Evolutionary conservation across 2,797 vertebrate genomes (phyloP).

Genomic region (Gorsachius magnificus): DNA sequence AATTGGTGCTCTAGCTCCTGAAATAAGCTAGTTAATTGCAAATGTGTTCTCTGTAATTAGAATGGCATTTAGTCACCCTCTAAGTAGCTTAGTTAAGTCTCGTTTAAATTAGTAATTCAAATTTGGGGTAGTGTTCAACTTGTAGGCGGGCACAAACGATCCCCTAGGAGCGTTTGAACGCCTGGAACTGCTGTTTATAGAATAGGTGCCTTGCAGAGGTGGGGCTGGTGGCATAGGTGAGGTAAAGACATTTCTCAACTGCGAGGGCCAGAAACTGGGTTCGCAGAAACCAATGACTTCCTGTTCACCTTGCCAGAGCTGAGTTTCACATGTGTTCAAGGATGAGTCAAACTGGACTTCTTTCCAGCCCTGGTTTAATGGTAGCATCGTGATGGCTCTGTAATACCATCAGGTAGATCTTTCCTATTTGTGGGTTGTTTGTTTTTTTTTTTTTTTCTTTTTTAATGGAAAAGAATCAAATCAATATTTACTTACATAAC

Average conservation of each 20-base stretch:
- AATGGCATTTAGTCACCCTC: slow-evolving; percentile 41
- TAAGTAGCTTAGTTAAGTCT: slow-evolving; percentile 59
- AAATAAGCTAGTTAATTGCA: slow-evolving; percentile 42
- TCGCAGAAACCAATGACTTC: background rate
- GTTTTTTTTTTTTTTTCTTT: background rate
- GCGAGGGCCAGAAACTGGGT: background rate
- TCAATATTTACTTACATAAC: background rate
- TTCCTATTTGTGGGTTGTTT: background rate
- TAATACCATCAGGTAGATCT: background rate
- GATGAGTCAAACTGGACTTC: background rate
- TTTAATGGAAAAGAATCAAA: background rate
- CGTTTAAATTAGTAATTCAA: slow-evolving; percentile 52
- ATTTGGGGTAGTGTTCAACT: slow-evolving; percentile 21
- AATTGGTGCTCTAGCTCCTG: slow-evolving; percentile 6
- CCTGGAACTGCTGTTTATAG: background rate
- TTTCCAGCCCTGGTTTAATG: background rate
- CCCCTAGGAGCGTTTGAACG: background rate
- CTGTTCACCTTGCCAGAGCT: background rate
- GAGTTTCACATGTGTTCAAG: background rate
- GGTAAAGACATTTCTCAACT: background rate
- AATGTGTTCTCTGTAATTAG: slow-evolving; percentile 57
- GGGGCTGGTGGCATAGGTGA: background rate
- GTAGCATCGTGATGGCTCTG: background rate
- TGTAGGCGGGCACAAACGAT: background rate
- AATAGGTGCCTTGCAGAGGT: background rate